Evolutionary conservation across 2,888 invertebrate species (phyloP).

Genomic region (Ochropleura leucogaster): DNA sequence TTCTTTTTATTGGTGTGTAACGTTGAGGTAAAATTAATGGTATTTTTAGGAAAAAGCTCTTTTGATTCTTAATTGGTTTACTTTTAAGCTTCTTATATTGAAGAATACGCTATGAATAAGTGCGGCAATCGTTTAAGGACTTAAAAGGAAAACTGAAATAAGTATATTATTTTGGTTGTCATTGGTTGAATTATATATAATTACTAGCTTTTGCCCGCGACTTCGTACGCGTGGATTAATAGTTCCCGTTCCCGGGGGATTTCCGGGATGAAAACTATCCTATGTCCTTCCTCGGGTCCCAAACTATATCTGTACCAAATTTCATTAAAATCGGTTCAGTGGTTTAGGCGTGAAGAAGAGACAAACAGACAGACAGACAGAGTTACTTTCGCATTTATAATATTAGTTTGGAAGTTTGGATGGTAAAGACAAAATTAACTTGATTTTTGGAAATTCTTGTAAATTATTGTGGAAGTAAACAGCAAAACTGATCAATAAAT

Average conservation of each 20-base stretch:
- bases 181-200: background rate
- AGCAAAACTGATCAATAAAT: background rate
- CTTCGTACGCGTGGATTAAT: no score
- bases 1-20: conserved; percentile 4
- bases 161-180: background rate
- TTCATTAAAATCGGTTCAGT: no score
- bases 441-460: background rate
- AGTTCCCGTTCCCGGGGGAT: no score
- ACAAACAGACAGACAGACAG: no score
- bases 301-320: no score
- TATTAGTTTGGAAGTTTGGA: no score
- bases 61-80: conserved; percentile 24
- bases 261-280: no score
- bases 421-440: background rate
- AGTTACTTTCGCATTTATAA: no score
- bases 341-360: no score
- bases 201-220: no score
- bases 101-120: background rate
- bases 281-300: no score
- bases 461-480: background rate
- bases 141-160: background rate
- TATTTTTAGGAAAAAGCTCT: conserved; percentile 9
- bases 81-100: conserved; percentile 11
- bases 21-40: conserved; percentile 25
- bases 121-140: background rate